phyloP scores from a whole-genome alignment of 2,888 invertebrate species.

The Tetrapedia diversipes region DNA sequence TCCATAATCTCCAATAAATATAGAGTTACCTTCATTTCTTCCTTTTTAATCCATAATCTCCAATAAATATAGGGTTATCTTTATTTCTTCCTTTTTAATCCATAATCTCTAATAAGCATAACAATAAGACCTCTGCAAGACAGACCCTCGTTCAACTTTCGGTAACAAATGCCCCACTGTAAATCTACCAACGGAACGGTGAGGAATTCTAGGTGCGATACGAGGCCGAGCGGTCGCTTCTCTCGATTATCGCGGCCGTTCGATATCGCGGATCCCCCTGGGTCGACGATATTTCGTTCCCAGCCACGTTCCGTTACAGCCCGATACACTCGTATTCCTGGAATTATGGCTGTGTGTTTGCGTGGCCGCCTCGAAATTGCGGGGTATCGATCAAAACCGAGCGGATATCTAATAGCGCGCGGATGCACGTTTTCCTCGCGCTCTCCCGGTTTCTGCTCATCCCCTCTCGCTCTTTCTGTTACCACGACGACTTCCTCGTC shows the following conservation, averaged over 20 bases:
- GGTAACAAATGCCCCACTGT: too few relatives aligned
- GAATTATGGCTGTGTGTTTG: constrained; percentile 54
- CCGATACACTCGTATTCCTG: constrained; percentile 56
- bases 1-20: too few relatives aligned
- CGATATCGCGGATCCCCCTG: constrained; percentile 38
- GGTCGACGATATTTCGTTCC: constrained; percentile 56
- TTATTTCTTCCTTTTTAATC: too few relatives aligned
- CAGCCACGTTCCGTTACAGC: constrained; percentile 54
- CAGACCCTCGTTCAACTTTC: too few relatives aligned
- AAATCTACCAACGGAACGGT: too few relatives aligned
- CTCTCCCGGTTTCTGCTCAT: constrained; percentile 18
- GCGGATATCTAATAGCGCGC: constrained; percentile 55
- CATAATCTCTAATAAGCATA: too few relatives aligned
- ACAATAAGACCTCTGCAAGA: too few relatives aligned
- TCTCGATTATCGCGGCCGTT: constrained; percentile 32
- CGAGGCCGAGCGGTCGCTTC: not conserved
- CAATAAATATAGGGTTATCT: too few relatives aligned
- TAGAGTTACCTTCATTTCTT: too few relatives aligned
- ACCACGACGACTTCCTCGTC: too few relatives aligned
- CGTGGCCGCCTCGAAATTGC: constrained; percentile 52
- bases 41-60: too few relatives aligned
- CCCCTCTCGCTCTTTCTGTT: not conserved
- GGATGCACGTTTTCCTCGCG: constrained; percentile 42
- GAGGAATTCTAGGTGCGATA: constrained; percentile 34
- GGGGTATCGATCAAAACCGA: constrained; percentile 59